Conservation (phyloP, 2,113 vertebrate species). For the Tachuris rubrigastra region DNA sequence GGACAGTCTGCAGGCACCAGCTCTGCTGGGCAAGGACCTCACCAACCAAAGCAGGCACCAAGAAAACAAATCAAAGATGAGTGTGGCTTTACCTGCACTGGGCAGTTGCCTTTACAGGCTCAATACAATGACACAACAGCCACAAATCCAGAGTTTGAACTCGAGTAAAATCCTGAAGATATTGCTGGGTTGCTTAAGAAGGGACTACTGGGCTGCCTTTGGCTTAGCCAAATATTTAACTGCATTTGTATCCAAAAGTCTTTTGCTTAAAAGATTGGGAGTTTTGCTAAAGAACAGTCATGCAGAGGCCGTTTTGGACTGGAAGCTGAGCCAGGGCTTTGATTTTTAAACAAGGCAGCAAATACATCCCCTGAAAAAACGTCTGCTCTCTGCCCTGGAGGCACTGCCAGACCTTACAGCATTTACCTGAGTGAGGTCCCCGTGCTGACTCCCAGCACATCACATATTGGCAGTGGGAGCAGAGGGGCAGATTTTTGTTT, state of each 20-base stretch:
- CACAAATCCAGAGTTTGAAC: background rate
- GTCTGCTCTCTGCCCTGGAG: background rate
- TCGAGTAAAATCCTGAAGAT: background rate
- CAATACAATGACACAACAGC: background rate
- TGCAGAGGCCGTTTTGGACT: background rate
- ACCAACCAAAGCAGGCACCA: background rate
- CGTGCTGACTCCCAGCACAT: background rate
- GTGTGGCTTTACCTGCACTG: background rate
- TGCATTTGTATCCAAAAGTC: background rate
- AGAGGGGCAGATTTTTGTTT: background rate
- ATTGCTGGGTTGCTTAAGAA: background rate
- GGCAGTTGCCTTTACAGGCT: background rate
- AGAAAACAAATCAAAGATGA: background rate
- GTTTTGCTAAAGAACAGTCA: background rate
- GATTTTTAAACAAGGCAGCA: background rate
- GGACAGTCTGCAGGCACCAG: background rate
- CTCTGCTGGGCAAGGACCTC: background rate
- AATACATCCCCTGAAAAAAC: background rate
- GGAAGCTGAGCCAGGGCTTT: background rate
- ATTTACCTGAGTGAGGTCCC: background rate
- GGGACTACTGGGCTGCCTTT: background rate
- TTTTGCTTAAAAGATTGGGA: background rate
- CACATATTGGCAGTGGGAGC: background rate
- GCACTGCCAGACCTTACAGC: background rate
- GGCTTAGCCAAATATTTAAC: background rate